Percentiles rank a stretch among this genome's conserved stretches.
phyloP scores from a whole-genome alignment of 2,888 invertebrate genomes.

The Platypus cylindrus region DNA sequence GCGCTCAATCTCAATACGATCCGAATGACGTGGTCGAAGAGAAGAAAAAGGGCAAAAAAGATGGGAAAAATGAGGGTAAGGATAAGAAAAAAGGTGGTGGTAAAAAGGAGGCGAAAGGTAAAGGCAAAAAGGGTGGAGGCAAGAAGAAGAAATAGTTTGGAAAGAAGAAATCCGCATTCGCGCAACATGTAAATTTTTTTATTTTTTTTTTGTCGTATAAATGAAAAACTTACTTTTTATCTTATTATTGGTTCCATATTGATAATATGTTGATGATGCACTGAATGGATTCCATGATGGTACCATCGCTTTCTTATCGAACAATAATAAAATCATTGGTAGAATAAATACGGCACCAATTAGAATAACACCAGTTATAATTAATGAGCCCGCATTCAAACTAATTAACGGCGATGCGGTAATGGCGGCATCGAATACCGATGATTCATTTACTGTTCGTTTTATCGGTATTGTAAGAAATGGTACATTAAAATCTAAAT shows the following conservation, averaged over 20 bases:
- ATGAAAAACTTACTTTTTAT: too few relatives aligned
- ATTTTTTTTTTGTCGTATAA: too few relatives aligned
- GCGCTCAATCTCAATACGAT: conserved; percentile 50
- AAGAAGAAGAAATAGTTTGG: too few relatives aligned
- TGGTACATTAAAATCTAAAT: conserved; percentile 52
- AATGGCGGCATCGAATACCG: too few relatives aligned
- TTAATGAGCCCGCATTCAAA: conserved; percentile 47
- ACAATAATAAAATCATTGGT: conserved; percentile 35
- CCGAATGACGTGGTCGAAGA: conserved; percentile 35
- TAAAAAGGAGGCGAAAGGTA: conserved; percentile 11
- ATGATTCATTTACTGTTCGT: conserved; percentile 35
- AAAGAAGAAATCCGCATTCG: too few relatives aligned
- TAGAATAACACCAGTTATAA: conserved; percentile 44
- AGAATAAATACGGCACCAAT: conserved; percentile 42
- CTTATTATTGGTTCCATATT: conserved; percentile 1
- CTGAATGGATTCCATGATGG: conserved; percentile 7
- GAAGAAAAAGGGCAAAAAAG: conserved; percentile 15
- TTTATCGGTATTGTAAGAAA: conserved; percentile 54
- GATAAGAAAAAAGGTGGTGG: conserved; percentile 13
- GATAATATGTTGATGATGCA: too few relatives aligned
- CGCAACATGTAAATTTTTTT: too few relatives aligned
- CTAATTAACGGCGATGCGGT: conserved; percentile 42
- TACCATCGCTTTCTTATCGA: conserved; percentile 19
- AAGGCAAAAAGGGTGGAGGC: conserved; percentile 14
- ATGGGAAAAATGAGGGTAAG: conserved; percentile 12